Evolutionary conservation across 2,797 vertebrate species (phyloP), one percentile per base, ranked within the genome.

Genomic region (Sebastes iracundus): DNA sequence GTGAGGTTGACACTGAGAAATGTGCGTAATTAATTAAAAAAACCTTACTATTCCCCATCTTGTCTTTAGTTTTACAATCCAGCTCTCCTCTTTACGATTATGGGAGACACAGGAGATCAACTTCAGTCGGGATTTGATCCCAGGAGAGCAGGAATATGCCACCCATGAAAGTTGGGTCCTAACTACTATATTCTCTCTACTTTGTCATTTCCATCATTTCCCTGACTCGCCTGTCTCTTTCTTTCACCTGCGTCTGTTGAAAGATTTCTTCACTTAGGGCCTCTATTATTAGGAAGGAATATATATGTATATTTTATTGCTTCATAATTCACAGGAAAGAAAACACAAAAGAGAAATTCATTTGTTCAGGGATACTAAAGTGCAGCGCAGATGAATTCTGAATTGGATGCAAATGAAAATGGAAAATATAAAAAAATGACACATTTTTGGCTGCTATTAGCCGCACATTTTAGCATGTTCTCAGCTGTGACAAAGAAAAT

Each of bases 371-470:
- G 76, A 80, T 71, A 64, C 59, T 53, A 83, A 92, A 91, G 89
- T 92, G 88, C 82, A 79, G 79, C 42, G 56, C 75, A 85, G 83
- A 91, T 91, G 83, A 88, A 77, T 87, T 86, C 79, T 70, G 83
- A 92, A 91, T 89, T 88, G 87, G 75, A 82, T 80, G 88, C 72
- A 91, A 90, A 93, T 92, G 91, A 92, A 92, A 92, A 93, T 92
- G 87, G 86, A 86, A 90, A 89, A 84, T 88, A 80, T 80, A 3
- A 38, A 23, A 88, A 67, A 91, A 83, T 81, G 42, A 49, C 78
- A 72, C 76, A 86, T 93, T 88, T 61, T 83, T 78, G 70, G 18
- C 71, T 84, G 70, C 83, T 91, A 76, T 86, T 92, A 92, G 56
- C 53, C 28, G 49, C n/a, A 66, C 75, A 81, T 81, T 79, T 76